Evolutionary conservation across 2,113 vertebrate genomes (phyloP).

Genomic region (Pandion haliaetus): DNA sequence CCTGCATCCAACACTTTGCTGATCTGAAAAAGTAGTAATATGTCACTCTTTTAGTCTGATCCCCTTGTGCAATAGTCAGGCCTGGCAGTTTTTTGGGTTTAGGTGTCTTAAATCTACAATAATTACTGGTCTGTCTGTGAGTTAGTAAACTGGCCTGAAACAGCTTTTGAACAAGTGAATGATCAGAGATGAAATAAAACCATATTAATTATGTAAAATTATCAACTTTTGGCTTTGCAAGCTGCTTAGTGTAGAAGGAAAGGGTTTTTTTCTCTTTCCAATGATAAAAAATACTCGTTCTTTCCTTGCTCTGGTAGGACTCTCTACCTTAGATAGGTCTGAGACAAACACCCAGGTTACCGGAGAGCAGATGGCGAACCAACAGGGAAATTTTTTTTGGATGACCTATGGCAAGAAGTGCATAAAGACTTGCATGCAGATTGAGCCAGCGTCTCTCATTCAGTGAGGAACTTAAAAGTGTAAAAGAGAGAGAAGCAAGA

Average conservation of each 20-base stretch:
- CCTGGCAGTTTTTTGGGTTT: background rate
- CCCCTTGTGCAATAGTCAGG: background rate
- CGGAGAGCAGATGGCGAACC: background rate
- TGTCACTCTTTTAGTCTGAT: conserved; percentile 26
- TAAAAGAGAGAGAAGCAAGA: background rate
- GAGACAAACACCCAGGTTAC: background rate
- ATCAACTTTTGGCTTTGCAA: background rate
- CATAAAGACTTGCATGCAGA: background rate
- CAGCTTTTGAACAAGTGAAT: background rate
- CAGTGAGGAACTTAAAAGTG: background rate
- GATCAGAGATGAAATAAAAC: background rate
- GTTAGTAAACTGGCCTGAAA: background rate
- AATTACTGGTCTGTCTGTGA: background rate
- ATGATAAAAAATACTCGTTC: background rate
- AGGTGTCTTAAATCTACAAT: background rate
- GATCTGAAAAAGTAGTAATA: conserved; percentile 8
- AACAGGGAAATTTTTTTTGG: background rate
- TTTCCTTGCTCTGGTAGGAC: background rate
- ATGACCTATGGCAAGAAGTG: background rate
- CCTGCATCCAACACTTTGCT: background rate
- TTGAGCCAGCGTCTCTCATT: background rate
- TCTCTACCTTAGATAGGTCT: background rate
- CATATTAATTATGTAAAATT: background rate
- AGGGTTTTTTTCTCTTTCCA: background rate
- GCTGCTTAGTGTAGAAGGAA: background rate